phyloP scores from a whole-genome alignment of 2,113 vertebrate species.

The Cyanoramphus novaezelandiae region DNA sequence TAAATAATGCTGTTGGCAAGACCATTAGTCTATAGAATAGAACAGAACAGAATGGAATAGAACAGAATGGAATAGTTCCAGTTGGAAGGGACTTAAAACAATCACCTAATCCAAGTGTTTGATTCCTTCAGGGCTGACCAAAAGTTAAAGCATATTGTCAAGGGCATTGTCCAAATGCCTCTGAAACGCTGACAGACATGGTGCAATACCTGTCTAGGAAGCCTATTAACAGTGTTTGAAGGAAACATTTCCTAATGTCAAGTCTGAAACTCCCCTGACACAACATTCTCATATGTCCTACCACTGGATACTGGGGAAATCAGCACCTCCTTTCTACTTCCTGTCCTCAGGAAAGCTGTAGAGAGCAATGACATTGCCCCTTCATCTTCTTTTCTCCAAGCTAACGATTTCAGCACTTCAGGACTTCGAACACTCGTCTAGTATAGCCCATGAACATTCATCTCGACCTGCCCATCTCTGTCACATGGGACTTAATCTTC shows the following conservation, averaged over 20 bases:
- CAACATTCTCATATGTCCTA: rapidly evolving
- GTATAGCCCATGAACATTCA: neutral
- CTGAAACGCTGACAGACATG: neutral
- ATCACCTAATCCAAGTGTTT: neutral
- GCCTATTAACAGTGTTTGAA: neutral
- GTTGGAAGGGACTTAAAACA: neutral
- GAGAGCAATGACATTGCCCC: neutral
- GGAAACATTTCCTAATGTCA: neutral
- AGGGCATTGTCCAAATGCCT: neutral
- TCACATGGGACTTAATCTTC: neutral
- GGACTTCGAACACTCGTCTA: neutral
- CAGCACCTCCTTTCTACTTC: neutral
- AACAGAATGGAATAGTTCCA: neutral
- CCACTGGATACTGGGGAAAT: neutral
- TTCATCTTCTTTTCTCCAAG: neutral
- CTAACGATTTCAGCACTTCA: neutral
- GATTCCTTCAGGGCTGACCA: neutral
- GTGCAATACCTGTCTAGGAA: neutral
- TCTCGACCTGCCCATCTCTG: neutral
- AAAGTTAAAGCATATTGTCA: neutral
- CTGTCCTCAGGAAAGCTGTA: neutral
- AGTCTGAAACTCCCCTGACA: neutral
- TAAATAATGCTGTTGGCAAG: neutral
- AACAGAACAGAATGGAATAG: neutral
- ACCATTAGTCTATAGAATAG: neutral